Base-by-base conservation (phyloP, 2,888 invertebrate species). In the Leptura quadrifasciata region DNA sequence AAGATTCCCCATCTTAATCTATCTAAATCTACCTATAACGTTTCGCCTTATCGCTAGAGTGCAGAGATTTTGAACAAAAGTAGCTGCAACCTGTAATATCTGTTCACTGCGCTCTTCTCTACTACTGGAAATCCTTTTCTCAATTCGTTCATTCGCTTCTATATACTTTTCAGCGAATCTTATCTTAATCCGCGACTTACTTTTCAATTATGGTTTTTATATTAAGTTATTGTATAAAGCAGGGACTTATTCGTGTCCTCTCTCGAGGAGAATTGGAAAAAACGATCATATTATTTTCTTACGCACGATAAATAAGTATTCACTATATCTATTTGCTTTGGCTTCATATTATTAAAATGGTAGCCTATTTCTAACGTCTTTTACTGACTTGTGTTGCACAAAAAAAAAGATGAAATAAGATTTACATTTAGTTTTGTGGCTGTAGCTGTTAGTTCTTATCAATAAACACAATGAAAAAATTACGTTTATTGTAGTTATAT, bases 11-110 rank as follows among this genome's bases (percentile, higher is more conserved):
- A 86, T 86, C 87, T 87, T 87, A 86, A 88, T 87, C 87, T 86
- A 86, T 87, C 87, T 87, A 87, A 88, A 87, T 88, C 88, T 87
- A 87, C 86, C 86, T 86, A 87, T 86, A 87, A 83, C 84, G 85
- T 83, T 77, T 76, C 80, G 85, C 81, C 86, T 87, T 87, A 88
- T 87, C 87, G 86, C 79, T 82, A 78, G 79, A 85, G 85, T 85
- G 86, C 87, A 87, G 87, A 82, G 83, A 84, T 82, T 84, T 83
- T 71, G 79, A 83, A 84, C 84, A 84, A 85, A 85, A 84, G 83
- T 84, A 80, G 76, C 79, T 81, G 81, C 83, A 80, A 83, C 82
- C 80, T 80, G 79, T 76, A 80, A 82, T 81, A 82, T 79, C 79
- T 77, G 79, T 82, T 81, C 78, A 55, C 73, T 77, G 80, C 79